Conservation (phyloP, 2,888 invertebrate species). For the Ophion costatus region DNA sequence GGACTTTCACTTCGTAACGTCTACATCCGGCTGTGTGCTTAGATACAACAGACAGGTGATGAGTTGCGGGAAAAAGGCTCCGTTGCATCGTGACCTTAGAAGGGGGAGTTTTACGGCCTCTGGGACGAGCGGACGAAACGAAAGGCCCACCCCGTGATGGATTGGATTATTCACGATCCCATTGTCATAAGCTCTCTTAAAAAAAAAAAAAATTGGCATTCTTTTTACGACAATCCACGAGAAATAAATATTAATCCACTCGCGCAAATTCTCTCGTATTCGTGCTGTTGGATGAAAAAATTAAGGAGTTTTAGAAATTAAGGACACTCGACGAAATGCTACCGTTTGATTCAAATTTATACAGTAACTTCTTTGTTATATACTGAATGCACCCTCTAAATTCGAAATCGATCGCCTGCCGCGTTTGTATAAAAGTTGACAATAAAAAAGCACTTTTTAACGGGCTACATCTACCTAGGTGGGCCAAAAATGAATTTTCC, state of each 20-base stretch:
- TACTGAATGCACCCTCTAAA: neutral
- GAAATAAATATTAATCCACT: neutral
- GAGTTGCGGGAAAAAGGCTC: constrained; percentile 19
- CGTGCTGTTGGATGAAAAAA: neutral
- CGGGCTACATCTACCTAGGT: no score
- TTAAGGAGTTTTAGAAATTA: neutral
- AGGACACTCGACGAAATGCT: no score
- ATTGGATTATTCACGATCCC: neutral
- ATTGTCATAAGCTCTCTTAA: no score
- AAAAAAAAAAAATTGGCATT: no score
- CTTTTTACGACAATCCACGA: neutral
- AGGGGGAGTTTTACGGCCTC: constrained; percentile 27
- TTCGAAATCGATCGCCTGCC: no score
- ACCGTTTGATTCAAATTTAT: no score
- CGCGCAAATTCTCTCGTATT: neutral
- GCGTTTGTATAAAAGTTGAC: no score
- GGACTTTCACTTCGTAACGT: constrained; percentile 55
- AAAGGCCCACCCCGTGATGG: neutral
- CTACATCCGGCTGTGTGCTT: constrained; percentile 58
- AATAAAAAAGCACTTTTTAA: no score
- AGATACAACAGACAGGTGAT: constrained; percentile 44
- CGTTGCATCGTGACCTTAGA: constrained; percentile 8
- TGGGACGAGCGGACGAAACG: neutral
- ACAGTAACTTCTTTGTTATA: no score
- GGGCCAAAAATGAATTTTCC: no score